Base-by-base conservation (phyloP, 2,113 vertebrate genomes). In the Callionymus lyra region DNA sequence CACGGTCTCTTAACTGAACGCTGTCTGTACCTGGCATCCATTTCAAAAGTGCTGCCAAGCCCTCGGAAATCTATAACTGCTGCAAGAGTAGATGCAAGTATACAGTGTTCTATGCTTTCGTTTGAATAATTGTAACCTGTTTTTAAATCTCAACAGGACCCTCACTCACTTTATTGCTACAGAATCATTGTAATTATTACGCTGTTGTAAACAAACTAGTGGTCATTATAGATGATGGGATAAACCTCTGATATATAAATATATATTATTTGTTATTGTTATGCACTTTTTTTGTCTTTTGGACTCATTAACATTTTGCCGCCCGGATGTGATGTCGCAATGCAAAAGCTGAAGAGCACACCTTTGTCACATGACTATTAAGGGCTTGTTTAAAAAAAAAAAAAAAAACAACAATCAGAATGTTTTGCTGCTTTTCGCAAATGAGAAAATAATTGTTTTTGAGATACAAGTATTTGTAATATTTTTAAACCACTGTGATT, bases 401-500 rank as follows among this genome's bases (percentile, higher is more conserved):
- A 34, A 34, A 2, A 44, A 16, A 31, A 41, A 6, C n/a, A 77
- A 77, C 70, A 82, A 83, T 85, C 77, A 76, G 77, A 86, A 85
- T 86, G 84, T 85, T 83, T 80, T 83, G 82, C 81, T 83, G 76
- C 80, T 81, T 63, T 76, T 84, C 74, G 76, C 75, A 77, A 72
- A 80, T 56, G 21, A 27, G 21, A 27, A 4, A 27, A 27, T 27
- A 68, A 68, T 75, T 47, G 41, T 69, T 82, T n/a, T 78, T 80
- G 64, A 74, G 76, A 79, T 50, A 31, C 69, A 74, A 71, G 44
- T 27, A 51, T 82, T 84, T 84, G 76, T 85, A 83, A 80, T 84
- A 82, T 81, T 86, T 86, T 85, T 83, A 35, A 86, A 86, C 75
- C 73, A 81, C 80, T 86, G 82, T 86, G 75, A 85, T 87, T 85